Base-by-base conservation (phyloP, 2,113 vertebrate genomes). In the Axis porcinus region DNA sequence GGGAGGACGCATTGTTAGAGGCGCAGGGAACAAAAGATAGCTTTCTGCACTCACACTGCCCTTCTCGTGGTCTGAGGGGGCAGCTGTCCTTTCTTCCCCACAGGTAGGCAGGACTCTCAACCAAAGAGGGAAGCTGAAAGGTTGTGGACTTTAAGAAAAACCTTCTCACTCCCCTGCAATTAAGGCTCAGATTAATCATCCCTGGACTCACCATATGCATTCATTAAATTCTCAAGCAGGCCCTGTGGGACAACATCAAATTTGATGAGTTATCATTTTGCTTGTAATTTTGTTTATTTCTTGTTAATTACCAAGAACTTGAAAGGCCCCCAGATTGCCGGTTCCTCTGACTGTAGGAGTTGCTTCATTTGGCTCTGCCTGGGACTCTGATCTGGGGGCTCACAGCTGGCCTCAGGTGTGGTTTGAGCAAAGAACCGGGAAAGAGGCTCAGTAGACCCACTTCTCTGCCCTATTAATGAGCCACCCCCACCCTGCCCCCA, bases 271-370 rank as follows among this genome's bases (percentile, higher is more conserved):
- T 93, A 95, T 70, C 83, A 33, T 96, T 87, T 54, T 21, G 82
- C 52, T 87, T 94, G 23, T 76, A 58, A 85, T 94, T 94, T 94
- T 93, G 62, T 93, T 96, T 88, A 85, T 96, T 97, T 93, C 79
- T 89, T 85, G 74, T 95, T 95, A 93, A 89, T 96, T 81, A 87
- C 40, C 13, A 57, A 85, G 84, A 47, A 17, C 45, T 85, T 19
- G 52, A 76, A 89, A 81, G 43, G 1, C 57, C 84, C 60, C 55
- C 57, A 74, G 47, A 62, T 28, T 50, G 52, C 45, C 25, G 15
- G 64, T 54, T 90, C 85, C 58, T 89, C 47, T 54, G 28, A 74
- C 17, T 45, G 7, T 36, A 67, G 28, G 55, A 74, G 57, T 54
- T 81, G 64, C 94, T 96, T 90, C 28, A 58, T 91, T 67, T 58